Conservation (phyloP, 2,113 vertebrate species). For the Podiceps cristatus region DNA sequence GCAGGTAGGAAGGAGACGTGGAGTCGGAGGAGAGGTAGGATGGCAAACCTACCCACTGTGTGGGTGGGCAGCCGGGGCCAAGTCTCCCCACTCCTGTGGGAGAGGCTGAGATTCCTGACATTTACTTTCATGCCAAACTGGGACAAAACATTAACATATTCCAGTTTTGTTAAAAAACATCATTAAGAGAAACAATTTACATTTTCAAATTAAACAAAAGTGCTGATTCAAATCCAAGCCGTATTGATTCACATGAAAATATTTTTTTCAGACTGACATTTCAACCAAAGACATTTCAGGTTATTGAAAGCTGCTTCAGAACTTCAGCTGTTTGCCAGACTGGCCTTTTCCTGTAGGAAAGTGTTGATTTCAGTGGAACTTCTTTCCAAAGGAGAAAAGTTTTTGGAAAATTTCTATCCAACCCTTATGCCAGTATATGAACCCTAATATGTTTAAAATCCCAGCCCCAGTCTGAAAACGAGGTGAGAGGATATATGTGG, state of each 20-base stretch:
- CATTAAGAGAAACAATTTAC: neutral
- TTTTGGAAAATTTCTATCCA: constrained; percentile 60
- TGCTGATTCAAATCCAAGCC: constrained; percentile 5
- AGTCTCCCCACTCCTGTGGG: neutral
- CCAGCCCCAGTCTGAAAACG: constrained; percentile 6
- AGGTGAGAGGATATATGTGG: constrained; percentile 57
- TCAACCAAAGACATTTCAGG: constrained; percentile 49
- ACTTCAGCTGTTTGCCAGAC: constrained; percentile 54
- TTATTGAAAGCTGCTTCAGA: constrained; percentile 61
- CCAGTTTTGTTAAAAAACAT: neutral
- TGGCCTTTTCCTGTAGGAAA: constrained; percentile 62
- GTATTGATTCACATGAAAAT: neutral
- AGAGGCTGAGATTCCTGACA: constrained; percentile 26
- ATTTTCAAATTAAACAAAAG: constrained; percentile 5
- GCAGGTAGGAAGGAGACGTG: neutral
- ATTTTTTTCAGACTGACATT: constrained; percentile 51
- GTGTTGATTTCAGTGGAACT: constrained; percentile 63
- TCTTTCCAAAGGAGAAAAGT: constrained; percentile 55
- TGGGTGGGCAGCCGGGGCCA: neutral
- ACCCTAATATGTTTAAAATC: constrained; percentile 60
- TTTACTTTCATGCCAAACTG: constrained; percentile 1
- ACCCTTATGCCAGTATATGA: constrained; percentile 24
- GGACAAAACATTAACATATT: constrained; percentile 6
- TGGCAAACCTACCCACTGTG: neutral
- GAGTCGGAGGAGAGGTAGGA: neutral